A percentile compares a stretch with the other conserved stretches of the same genome.
Conservation (phyloP, 92 coral and sea anemone genomes). For the Bergia sp. region DNA sequence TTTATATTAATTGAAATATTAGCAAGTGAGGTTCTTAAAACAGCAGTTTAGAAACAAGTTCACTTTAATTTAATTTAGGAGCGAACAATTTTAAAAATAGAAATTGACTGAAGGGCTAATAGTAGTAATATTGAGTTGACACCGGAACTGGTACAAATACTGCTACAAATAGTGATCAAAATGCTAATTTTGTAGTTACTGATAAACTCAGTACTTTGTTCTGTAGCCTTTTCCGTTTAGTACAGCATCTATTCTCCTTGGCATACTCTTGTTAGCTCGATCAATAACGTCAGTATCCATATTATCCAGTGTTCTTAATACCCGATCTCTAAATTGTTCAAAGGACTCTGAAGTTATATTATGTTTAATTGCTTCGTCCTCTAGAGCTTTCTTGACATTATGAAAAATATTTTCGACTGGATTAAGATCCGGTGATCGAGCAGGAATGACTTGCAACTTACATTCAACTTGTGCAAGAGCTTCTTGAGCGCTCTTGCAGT, state of each 20-base stretch:
- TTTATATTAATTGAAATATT: too few relatives aligned
- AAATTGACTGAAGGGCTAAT: too few relatives aligned
- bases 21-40: too few relatives aligned
- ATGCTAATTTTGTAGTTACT: too few relatives aligned
- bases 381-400: constrained; percentile 45
- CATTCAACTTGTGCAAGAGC: constrained; percentile 54
- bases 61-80: too few relatives aligned
- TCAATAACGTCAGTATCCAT: constrained; percentile 46
- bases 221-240: too few relatives aligned
- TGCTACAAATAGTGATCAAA: too few relatives aligned
- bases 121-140: too few relatives aligned
- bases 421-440: constrained; percentile 67
- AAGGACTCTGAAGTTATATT: constrained; percentile 59
- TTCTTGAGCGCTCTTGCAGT: constrained; percentile 44
- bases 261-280: constrained; percentile 53
- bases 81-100: too few relatives aligned
- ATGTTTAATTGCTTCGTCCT: constrained; percentile 38
- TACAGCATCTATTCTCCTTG: not conserved
- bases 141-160: too few relatives aligned
- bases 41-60: too few relatives aligned
- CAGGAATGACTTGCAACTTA: constrained; percentile 56
- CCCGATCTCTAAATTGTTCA: constrained; percentile 59
- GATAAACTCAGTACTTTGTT: too few relatives aligned
- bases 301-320: constrained; percentile 50
- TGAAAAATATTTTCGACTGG: constrained; percentile 68